Percentiles rank a stretch among this genome's conserved stretches.
Evolutionary conservation across 2,888 invertebrate genomes (phyloP).

Genomic region (Sinhomidia bicolor): DNA sequence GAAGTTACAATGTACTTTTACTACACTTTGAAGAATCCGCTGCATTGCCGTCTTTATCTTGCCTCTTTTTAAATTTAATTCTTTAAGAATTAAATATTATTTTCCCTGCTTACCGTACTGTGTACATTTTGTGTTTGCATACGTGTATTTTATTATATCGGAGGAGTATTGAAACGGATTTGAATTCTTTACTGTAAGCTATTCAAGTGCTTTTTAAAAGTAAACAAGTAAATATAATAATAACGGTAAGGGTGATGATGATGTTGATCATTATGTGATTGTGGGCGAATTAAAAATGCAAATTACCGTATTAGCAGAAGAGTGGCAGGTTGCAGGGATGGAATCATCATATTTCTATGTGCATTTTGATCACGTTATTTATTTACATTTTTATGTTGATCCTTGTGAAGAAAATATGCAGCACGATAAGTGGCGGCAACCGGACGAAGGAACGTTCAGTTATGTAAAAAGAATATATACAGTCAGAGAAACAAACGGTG

Average conservation of each 20-base stretch:
- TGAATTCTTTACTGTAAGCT: background rate
- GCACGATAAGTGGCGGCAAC: too few relatives aligned
- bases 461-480: too few relatives aligned
- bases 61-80: background rate
- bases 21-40: conserved; percentile 22
- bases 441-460: background rate
- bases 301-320: conserved; percentile 29
- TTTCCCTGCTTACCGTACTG: background rate
- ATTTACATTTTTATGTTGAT: background rate
- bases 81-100: conserved; percentile 1
- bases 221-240: background rate
- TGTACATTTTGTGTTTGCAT: too few relatives aligned
- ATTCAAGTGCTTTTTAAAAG: background rate
- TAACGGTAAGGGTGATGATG: background rate
- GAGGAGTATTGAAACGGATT: background rate
- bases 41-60: background rate
- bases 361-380: background rate
- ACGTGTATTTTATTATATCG: background rate
- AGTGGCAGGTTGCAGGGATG: background rate
- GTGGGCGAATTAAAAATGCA: conserved; percentile 47
- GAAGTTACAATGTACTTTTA: too few relatives aligned
- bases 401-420: too few relatives aligned
- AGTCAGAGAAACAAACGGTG: too few relatives aligned
- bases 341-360: background rate
- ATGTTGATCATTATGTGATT: background rate